A percentile compares a stretch with the other conserved stretches of the same genome.
These are phyloP conservation scores for Merodon equestris DNA, from an alignment of 2,888 invertebrate genomes.

Conservation along the genomic window DNA sequence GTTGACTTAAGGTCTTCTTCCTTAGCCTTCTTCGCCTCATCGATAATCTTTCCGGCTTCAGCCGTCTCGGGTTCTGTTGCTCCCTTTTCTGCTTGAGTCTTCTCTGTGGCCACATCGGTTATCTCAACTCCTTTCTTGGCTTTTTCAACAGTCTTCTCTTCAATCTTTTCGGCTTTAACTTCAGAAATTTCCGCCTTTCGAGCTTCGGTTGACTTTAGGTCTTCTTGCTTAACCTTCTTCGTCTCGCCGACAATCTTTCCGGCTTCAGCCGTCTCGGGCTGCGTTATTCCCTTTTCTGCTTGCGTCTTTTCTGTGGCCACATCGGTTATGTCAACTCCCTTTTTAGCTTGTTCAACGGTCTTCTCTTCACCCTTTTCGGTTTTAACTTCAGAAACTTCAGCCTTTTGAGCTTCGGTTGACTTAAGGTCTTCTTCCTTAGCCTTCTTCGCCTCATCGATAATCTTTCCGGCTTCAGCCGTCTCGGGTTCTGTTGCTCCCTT, in stretches of 20 bases:
- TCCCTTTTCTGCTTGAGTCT: background rate
- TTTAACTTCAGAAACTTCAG: constrained; percentile 13
- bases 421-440: background rate
- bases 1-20: background rate
- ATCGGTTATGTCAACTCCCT: background rate
- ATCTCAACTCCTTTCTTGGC: background rate
- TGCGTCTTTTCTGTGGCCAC: background rate
- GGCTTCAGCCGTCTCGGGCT: background rate
- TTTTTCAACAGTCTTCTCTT: constrained; percentile 14
- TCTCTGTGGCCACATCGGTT: background rate
- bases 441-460: too few species aligned
- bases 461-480: background rate
- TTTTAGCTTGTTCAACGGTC: constrained; percentile 5
- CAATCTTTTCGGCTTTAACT: constrained; percentile 26
- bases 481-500: background rate
- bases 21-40: constrained; percentile 45
- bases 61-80: constrained; percentile 30
- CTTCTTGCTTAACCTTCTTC: background rate
- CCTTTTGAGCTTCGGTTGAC: background rate
- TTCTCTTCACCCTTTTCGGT: constrained; percentile 6
- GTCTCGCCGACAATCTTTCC: background rate
- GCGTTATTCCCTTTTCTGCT: constrained; percentile 21
- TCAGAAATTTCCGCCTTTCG: constrained; percentile 46
- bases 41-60: background rate
- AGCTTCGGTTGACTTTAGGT: background rate